Conservation (phyloP, 2,113 vertebrate species). For the Hyperopisus bebe region DNA sequence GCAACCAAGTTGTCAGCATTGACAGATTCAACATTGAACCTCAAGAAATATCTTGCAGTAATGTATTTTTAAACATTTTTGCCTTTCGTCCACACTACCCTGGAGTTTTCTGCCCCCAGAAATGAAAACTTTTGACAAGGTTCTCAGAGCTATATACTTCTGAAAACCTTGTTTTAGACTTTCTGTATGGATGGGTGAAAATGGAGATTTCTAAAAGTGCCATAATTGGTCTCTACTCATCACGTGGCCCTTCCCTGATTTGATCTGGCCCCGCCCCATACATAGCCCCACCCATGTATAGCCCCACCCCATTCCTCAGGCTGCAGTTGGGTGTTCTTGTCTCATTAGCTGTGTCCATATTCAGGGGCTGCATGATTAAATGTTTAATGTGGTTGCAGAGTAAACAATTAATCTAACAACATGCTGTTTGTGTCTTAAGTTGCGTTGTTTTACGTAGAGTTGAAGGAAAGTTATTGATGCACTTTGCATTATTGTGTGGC, state of each 20-base stretch:
- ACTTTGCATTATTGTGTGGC: not conserved
- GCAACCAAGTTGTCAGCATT: not conserved
- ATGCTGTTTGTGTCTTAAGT: not conserved
- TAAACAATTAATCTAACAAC: not conserved
- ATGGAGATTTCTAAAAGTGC: not conserved
- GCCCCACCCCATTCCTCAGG: not conserved
- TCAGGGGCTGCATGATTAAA: not conserved
- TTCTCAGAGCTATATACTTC: not conserved
- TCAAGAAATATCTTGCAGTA: not conserved
- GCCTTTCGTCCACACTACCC: not conserved
- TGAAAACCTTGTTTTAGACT: not conserved
- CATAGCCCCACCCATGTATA: too few relatives aligned
- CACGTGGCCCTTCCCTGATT: not conserved
- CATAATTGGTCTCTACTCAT: not conserved
- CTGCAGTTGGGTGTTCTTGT: not conserved
- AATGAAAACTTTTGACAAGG: not conserved
- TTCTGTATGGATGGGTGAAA: not conserved
- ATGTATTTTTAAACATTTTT: not conserved
- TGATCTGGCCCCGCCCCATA: not conserved
- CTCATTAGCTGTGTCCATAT: not conserved
- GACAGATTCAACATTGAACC: not conserved
- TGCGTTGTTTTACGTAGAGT: not conserved
- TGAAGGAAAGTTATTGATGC: not conserved
- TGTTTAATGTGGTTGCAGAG: not conserved
- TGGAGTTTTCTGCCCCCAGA: not conserved